Conservation (phyloP, 2,113 vertebrate species). For the Muscicapa adusta region DNA sequence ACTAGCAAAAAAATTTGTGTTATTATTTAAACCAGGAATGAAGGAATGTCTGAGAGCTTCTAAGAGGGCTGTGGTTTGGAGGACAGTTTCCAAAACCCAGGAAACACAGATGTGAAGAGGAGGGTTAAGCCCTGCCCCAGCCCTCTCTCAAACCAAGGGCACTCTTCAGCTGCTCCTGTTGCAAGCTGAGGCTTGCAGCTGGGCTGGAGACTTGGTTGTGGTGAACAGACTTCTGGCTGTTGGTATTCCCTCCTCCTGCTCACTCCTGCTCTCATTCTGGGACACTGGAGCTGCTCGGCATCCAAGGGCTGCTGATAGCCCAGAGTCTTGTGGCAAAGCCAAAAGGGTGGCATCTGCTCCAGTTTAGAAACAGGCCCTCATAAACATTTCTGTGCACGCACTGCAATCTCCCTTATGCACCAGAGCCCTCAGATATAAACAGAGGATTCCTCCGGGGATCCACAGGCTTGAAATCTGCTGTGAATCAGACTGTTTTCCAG, state of each 20-base stretch:
- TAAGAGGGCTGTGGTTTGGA: background rate
- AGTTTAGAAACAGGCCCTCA: background rate
- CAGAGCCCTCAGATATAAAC: background rate
- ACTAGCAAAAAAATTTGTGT: background rate
- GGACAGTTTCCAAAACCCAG: background rate
- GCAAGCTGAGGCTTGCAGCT: background rate
- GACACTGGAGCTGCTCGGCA: background rate
- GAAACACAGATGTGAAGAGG: background rate
- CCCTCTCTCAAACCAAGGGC: background rate
- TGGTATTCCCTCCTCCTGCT: background rate
- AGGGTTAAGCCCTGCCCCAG: background rate
- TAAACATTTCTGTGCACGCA: background rate
- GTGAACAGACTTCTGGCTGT: background rate
- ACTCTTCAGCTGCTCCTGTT: rapidly evolving
- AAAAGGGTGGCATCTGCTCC: background rate
- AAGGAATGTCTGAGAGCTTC: background rate
- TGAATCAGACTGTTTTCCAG: background rate
- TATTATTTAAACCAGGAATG: background rate
- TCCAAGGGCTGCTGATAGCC: background rate
- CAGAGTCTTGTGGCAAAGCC: background rate
- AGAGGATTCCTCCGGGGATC: background rate
- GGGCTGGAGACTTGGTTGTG: rapidly evolving
- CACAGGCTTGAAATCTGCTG: background rate
- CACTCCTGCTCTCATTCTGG: background rate
- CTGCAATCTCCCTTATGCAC: background rate